Conservation (phyloP, 2,888 invertebrate genomes). For the Hyalella azteca region DNA sequence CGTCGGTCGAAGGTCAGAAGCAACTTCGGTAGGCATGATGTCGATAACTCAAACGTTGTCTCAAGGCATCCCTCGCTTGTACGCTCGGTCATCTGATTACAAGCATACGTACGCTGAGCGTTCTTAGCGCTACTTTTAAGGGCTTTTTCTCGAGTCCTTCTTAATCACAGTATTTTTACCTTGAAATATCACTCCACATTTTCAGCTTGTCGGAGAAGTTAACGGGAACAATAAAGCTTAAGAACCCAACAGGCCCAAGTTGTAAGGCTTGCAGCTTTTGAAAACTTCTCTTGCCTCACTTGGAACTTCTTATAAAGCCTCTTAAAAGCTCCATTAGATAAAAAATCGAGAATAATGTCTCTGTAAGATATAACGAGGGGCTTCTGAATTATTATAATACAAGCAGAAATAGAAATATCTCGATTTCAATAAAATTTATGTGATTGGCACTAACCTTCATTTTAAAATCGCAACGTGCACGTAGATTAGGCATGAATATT, state of each 20-base stretch:
- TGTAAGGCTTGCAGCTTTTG: constrained; percentile 12
- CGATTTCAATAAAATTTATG: no score
- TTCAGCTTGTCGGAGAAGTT: background rate
- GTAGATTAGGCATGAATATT: no score
- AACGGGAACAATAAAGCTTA: constrained; percentile 19
- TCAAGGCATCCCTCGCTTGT: no score
- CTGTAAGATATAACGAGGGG: background rate
- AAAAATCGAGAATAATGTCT: background rate
- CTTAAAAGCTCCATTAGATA: background rate
- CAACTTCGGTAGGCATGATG: no score
- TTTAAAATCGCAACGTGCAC: no score
- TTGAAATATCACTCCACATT: background rate
- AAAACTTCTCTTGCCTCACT: background rate
- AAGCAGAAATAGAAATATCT: no score
- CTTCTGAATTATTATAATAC: background rate
- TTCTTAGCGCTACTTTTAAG: background rate
- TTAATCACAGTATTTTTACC: background rate
- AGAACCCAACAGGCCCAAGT: background rate
- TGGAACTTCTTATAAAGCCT: constrained; percentile 19
- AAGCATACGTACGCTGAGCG: no score
- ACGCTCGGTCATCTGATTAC: no score
- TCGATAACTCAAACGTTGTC: no score
- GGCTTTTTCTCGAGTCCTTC: background rate
- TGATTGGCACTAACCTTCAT: no score
- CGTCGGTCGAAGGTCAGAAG: no score